These are phyloP conservation scores for Cancer borealis DNA, from an alignment of 2,888 invertebrate genomes.

Conservation along the genomic window DNA sequence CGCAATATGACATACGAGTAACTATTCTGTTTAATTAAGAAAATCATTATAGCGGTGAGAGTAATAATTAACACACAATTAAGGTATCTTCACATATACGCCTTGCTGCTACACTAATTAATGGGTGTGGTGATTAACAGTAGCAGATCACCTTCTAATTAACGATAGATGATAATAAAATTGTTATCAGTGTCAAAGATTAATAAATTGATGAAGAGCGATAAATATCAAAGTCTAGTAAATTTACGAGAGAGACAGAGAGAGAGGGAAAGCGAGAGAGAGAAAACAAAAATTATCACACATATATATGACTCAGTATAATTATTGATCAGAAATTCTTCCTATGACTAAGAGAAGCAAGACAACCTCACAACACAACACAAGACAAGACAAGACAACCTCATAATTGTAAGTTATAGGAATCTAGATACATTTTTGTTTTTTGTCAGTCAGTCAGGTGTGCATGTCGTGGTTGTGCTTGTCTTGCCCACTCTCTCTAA, in stretches of 20 bases:
- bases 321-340: neutral
- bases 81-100: neutral
- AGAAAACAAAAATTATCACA: neutral
- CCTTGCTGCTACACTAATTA: neutral
- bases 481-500: neutral
- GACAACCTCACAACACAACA: neutral
- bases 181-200: neutral
- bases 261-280: neutral
- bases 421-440: neutral
- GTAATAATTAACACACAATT: neutral
- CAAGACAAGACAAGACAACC: neutral
- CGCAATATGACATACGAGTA: too few species aligned
- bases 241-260: slow-evolving; percentile 34
- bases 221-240: neutral
- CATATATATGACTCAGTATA: neutral
- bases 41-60: neutral
- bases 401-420: neutral
- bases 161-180: neutral
- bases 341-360: neutral
- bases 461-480: neutral
- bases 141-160: neutral
- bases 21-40: neutral
- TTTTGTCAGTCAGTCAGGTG: neutral
- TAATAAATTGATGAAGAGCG: neutral
- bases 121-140: neutral